phyloP scores from a whole-genome alignment of 2,113 vertebrate species.

The Chlorocebus sabaeus region DNA sequence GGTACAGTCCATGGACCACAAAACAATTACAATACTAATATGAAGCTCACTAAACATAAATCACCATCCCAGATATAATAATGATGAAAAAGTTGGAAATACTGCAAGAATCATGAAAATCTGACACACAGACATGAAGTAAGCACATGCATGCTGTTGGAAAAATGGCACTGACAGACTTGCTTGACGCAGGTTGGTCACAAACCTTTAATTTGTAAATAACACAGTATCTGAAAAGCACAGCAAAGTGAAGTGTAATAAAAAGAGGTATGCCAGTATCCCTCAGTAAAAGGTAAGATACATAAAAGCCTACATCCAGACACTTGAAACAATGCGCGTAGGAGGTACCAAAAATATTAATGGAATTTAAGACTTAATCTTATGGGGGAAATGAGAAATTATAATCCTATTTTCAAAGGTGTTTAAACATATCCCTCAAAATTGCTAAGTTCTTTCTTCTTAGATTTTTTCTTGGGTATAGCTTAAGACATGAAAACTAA shows the following conservation, averaged over 20 bases:
- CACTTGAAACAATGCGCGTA: background rate
- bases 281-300: background rate
- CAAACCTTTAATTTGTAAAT: background rate
- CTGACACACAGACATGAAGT: background rate
- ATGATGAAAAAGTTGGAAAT: background rate
- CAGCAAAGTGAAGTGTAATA: background rate
- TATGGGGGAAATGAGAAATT: background rate
- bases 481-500: constrained; percentile 28
- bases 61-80: background rate
- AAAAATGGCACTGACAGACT: background rate
- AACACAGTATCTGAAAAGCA: background rate
- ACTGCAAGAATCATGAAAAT: background rate
- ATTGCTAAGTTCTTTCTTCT: background rate
- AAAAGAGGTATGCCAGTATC: background rate
- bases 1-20: too few relatives aligned
- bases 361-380: background rate
- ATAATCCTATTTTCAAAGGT: background rate
- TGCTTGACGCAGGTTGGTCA: background rate
- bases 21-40: background rate
- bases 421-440: constrained; percentile 14
- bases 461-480: background rate
- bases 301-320: background rate
- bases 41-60: background rate
- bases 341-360: background rate
- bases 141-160: background rate